phyloP scores from a whole-genome alignment of 2,113 vertebrate genomes.

The Heptranchias perlo region DNA sequence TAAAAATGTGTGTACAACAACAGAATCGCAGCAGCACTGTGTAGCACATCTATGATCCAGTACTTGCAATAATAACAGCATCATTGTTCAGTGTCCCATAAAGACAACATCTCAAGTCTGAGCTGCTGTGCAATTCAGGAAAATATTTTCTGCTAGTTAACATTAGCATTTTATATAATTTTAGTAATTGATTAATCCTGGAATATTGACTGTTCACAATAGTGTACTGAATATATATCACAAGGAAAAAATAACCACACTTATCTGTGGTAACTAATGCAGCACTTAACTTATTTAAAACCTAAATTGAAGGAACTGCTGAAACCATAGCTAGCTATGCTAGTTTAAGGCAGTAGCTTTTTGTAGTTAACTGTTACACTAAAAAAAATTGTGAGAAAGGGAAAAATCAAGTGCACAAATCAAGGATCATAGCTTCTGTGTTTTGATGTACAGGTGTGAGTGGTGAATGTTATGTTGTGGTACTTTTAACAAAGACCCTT shows the following conservation, averaged over 20 bases:
- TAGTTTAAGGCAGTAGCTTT: background rate
- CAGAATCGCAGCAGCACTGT: background rate
- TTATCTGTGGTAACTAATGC: slow-evolving; percentile 18
- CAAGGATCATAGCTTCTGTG: background rate
- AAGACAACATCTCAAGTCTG: background rate
- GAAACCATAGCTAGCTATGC: background rate
- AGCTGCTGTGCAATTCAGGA: slow-evolving; percentile 10
- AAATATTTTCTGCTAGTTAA: slow-evolving; percentile 3
- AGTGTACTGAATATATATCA: background rate
- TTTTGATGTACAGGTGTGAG: slow-evolving; percentile 8
- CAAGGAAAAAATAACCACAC: background rate
- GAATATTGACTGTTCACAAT: background rate
- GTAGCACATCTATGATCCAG: background rate
- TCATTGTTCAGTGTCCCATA: background rate
- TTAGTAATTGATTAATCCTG: slow-evolving; percentile 15
- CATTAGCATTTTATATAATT: slow-evolving; percentile 10
- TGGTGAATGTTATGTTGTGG: background rate
- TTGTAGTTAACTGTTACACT: background rate
- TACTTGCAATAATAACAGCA: slow-evolving; percentile 10
- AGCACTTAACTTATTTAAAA: slow-evolving; percentile 11
- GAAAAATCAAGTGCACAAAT: background rate
- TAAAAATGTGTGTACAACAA: background rate
- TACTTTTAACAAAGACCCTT: background rate
- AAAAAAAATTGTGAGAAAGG: background rate
- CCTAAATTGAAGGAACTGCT: background rate